A percentile compares a stretch with the other conserved stretches of the same genome.
Conservation (phyloP, 2,797 vertebrate species). For the Microtus obscurus region DNA sequence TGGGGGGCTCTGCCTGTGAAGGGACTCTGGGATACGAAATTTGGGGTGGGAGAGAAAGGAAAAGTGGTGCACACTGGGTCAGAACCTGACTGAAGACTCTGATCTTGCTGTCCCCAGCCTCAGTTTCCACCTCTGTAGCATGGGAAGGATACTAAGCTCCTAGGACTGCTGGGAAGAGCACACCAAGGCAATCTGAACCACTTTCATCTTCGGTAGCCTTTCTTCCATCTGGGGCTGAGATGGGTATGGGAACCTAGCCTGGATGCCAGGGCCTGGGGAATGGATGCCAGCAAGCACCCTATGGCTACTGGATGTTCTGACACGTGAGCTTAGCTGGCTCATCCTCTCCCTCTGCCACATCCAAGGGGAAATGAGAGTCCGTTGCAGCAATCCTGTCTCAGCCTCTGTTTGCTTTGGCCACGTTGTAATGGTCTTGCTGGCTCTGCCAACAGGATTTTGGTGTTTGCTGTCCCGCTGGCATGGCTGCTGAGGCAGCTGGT, state of each 20-base stretch:
- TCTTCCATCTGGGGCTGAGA: background rate
- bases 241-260: background rate
- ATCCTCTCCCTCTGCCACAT: background rate
- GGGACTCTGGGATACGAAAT: background rate
- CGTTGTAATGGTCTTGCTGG: background rate
- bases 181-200: background rate
- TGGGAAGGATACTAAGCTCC: background rate
- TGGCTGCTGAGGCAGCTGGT: constrained; percentile 71
- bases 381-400: background rate
- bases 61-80: background rate
- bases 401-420: constrained; percentile 79
- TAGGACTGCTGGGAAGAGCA: background rate
- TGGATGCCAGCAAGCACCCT: background rate
- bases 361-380: constrained; percentile 14
- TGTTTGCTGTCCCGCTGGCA: constrained; percentile 78
- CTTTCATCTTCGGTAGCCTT: background rate
- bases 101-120: background rate
- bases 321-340: background rate
- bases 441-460: constrained; percentile 83
- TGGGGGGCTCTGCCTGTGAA: background rate
- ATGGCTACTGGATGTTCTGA: background rate
- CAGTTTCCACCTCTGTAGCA: constrained; percentile 25
- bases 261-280: background rate
- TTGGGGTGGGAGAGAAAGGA: background rate
- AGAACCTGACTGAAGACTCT: background rate